phyloP scores from a whole-genome alignment of 2,797 vertebrate species.

The Silurus lanzhouensis region DNA sequence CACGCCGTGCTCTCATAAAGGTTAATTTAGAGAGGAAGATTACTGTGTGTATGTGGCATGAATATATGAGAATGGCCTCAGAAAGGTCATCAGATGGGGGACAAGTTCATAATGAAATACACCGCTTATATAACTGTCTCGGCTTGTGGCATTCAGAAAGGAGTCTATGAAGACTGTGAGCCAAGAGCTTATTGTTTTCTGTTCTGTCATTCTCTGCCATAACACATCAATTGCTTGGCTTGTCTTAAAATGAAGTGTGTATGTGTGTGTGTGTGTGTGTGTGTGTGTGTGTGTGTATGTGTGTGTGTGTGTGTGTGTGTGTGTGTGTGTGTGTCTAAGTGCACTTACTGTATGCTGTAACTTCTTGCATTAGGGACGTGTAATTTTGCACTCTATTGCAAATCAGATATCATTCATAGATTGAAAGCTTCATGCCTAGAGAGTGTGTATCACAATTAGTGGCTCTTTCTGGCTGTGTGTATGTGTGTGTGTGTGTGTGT shows the following conservation, averaged over 20 bases:
- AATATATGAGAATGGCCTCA: slow-evolving; percentile 33
- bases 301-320: not conserved
- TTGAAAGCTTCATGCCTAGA: not conserved
- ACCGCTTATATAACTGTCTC: slow-evolving; percentile 36
- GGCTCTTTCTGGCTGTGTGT: not conserved
- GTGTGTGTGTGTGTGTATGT: not conserved
- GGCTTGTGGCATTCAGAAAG: slow-evolving; percentile 28
- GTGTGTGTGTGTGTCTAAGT: not conserved
- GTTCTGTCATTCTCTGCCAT: slow-evolving; percentile 26
- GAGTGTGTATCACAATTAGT: not conserved
- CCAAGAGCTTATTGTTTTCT: slow-evolving; percentile 34
- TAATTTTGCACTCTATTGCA: not conserved
- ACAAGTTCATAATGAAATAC: slow-evolving; percentile 55
- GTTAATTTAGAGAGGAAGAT: slow-evolving; percentile 56
- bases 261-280: not conserved
- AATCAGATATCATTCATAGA: not conserved
- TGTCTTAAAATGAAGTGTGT: not conserved
- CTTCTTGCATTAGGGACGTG: not conserved
- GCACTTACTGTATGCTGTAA: not conserved
- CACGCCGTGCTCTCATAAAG: slow-evolving; percentile 49
- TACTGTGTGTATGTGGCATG: slow-evolving; percentile 46
- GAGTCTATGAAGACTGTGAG: slow-evolving; percentile 23
- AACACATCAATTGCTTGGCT: not conserved
- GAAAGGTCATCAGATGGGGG: slow-evolving; percentile 53
- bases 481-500: not conserved